phyloP scores from a whole-genome alignment of 2,888 invertebrate genomes.

The Steromphala cineraria region DNA sequence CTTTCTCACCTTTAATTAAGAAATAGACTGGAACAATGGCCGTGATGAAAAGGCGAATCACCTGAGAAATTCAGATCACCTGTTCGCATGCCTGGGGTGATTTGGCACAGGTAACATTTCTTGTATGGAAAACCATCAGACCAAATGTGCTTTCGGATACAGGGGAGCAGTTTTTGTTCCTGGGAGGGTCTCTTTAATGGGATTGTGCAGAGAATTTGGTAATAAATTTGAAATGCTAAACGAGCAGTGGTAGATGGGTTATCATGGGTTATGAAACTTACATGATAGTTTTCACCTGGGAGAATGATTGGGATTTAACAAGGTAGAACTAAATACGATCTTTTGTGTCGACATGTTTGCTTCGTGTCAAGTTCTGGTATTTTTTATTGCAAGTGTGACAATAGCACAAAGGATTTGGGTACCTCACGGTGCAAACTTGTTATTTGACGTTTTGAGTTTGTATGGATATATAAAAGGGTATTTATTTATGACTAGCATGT shows the following conservation, averaged over 20 bases:
- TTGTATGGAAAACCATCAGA: not conserved
- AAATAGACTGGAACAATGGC: not conserved
- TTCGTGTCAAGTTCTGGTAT: no score
- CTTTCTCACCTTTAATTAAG: constrained; percentile 3
- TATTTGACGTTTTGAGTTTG: no score
- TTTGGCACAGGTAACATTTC: not conserved
- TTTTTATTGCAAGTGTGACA: no score
- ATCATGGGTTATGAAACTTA: not conserved
- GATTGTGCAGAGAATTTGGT: not conserved
- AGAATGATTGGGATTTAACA: no score
- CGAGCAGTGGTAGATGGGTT: not conserved
- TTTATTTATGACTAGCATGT: no score
- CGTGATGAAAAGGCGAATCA: constrained; percentile 12
- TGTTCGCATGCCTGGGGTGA: not conserved
- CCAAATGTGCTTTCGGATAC: not conserved
- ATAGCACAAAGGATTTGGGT: no score
- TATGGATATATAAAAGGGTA: no score
- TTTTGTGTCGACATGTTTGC: no score
- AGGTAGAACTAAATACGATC: no score
- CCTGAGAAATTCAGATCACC: not conserved
- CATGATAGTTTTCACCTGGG: no score
- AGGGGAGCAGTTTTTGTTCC: not conserved
- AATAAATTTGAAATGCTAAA: constrained; percentile 16
- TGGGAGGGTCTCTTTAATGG: not conserved
- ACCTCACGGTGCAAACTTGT: no score